Percentiles rank a stretch among this genome's conserved stretches.
Conservation (phyloP, 2,113 vertebrate species). For the Ophiodon elongatus region DNA sequence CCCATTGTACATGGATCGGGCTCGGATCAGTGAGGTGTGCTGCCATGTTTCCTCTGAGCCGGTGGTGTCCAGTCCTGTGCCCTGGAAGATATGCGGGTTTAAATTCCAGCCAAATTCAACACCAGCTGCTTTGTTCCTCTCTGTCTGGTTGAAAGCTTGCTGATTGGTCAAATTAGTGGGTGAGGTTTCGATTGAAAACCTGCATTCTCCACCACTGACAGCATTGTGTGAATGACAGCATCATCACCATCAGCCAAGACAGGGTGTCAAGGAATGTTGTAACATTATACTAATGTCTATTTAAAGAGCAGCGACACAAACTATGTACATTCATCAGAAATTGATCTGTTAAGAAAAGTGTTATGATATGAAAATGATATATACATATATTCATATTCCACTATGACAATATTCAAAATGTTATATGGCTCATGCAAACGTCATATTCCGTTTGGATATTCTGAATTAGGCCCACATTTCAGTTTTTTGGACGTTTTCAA, state of each 20-base stretch:
- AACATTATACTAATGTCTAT: constrained; percentile 9
- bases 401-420: not conserved
- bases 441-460: not conserved
- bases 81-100: constrained; percentile 51
- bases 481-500: too few relatives aligned
- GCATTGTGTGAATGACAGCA: constrained; percentile 36
- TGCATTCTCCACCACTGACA: constrained; percentile 39
- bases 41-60: constrained; percentile 36
- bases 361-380: too few relatives aligned
- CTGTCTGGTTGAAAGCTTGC: constrained; percentile 51
- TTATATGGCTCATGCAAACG: not conserved
- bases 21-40: constrained; percentile 39
- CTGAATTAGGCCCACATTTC: not conserved
- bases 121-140: constrained; percentile 45
- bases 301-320: constrained; percentile 1
- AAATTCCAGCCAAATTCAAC: constrained; percentile 50
- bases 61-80: constrained; percentile 40
- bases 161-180: constrained; percentile 64
- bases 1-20: constrained; percentile 14
- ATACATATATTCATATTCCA: too few relatives aligned
- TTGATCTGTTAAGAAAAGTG: not conserved
- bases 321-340: not conserved
- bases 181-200: constrained; percentile 58
- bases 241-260: constrained; percentile 28
- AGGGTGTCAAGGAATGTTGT: constrained; percentile 32